Evolutionary conservation across 2,888 invertebrate species (phyloP).

Genomic region (Eristalis tenax): DNA sequence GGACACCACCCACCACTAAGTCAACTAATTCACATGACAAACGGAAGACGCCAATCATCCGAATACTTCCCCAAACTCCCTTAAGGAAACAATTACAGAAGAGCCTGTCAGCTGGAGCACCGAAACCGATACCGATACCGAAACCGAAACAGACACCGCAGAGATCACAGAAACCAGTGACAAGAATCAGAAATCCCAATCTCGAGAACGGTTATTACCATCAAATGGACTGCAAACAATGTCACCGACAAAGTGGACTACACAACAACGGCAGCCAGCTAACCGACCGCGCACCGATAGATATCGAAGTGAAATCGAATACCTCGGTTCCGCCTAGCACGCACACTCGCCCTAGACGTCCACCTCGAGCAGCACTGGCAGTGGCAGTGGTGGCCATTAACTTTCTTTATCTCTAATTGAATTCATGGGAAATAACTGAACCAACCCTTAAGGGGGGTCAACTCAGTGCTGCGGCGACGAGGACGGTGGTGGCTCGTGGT

Average conservation of each 20-base stretch:
- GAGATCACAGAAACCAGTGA: background rate
- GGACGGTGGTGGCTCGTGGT: constrained; percentile 9
- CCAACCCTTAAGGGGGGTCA: constrained; percentile 35
- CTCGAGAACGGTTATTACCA: constrained; percentile 30
- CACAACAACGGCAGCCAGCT: constrained; percentile 6
- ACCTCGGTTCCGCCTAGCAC: background rate
- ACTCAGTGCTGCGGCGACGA: background rate
- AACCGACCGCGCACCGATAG: background rate
- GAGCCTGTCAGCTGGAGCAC: background rate
- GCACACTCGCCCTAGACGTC: background rate
- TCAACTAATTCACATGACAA: background rate
- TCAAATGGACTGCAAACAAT: constrained; percentile 49
- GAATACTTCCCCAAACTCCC: background rate
- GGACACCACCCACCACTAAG: background rate
- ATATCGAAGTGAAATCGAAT: constrained; percentile 37
- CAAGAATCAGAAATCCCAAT: constrained; percentile 41
- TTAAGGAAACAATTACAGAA: background rate
- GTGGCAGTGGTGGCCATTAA: constrained; percentile 38
- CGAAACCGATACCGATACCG: background rate
- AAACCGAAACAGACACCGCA: background rate
- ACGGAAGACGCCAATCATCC: background rate
- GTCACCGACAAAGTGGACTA: constrained; percentile 39
- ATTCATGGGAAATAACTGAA: constrained; percentile 56
- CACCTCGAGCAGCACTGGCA: background rate
- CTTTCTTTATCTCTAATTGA: constrained; percentile 67